Evolutionary conservation across 2,797 vertebrate genomes (phyloP).

Genomic region (Sebastes dallii): DNA sequence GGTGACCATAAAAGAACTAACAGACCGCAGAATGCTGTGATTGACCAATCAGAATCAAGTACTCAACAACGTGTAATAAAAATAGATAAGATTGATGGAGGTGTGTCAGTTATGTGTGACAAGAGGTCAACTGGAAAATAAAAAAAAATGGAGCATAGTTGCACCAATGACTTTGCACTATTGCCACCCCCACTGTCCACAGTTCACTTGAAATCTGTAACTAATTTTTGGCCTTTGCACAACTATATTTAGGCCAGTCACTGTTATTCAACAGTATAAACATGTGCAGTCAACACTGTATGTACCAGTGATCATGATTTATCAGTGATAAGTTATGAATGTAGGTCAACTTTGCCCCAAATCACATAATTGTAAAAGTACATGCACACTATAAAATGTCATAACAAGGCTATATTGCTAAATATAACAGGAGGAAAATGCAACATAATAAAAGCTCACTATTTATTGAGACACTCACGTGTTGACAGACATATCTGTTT

Average conservation of each 20-base stretch:
- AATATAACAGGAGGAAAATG: background rate
- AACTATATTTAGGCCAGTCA: background rate
- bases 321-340: too few relatives aligned
- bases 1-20: too few relatives aligned
- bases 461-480: background rate
- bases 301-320: background rate
- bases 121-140: background rate
- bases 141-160: background rate
- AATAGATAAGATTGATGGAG: background rate
- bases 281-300: background rate
- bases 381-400: background rate
- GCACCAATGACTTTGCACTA: background rate
- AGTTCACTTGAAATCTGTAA: conserved; percentile 1
- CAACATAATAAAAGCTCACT: background rate
- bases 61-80: background rate
- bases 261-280: background rate
- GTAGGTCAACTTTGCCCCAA: background rate
- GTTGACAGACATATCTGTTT: background rate
- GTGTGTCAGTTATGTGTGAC: background rate
- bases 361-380: background rate
- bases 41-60: too few relatives aligned
- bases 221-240: background rate
- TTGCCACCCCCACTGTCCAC: background rate
- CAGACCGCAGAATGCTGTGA: too few relatives aligned
- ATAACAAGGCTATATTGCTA: fast-evolving